phyloP scores from a whole-genome alignment of 2,888 invertebrate genomes.

The Pristionchus arcanus region DNA sequence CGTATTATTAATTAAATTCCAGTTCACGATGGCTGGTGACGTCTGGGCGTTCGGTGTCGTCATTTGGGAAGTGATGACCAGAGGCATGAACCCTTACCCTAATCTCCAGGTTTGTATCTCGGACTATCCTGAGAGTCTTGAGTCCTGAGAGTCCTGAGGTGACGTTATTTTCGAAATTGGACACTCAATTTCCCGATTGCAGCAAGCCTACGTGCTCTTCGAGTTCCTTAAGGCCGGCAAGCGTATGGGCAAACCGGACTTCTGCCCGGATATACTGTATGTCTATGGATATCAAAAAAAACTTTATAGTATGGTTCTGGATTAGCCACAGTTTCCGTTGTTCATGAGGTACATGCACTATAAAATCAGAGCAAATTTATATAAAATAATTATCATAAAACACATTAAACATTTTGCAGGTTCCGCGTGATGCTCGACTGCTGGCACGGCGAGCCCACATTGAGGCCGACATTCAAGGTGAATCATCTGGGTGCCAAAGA shows the following conservation, averaged over 20 bases:
- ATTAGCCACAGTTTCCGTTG: no score
- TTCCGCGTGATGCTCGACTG: constrained; percentile 70
- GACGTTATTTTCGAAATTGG: neutral
- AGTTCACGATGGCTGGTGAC: constrained; percentile 67
- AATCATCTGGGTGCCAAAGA: no score
- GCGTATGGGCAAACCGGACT: constrained; percentile 81
- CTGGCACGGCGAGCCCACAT: constrained; percentile 64
- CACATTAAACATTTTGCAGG: constrained; percentile 61
- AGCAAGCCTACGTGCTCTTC: constrained; percentile 72
- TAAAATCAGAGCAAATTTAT: no score
- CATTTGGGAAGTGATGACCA: constrained; percentile 69
- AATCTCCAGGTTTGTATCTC: constrained; percentile 12
- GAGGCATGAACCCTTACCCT: constrained; percentile 64
- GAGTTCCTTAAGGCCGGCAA: constrained; percentile 80
- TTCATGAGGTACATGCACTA: no score
- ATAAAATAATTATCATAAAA: neutral
- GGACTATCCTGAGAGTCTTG: no score
- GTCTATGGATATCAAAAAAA: constrained; percentile 39
- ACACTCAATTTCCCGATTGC: neutral
- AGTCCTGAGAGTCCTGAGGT: no score
- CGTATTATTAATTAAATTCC: constrained; percentile 51
- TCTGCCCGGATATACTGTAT: constrained; percentile 81
- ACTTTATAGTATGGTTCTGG: no score
- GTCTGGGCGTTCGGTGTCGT: constrained; percentile 70
- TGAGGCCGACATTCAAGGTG: constrained; percentile 64